Evolutionary conservation across 2,888 invertebrate species (phyloP).

Genomic region (Carpatolechia fugitivella): DNA sequence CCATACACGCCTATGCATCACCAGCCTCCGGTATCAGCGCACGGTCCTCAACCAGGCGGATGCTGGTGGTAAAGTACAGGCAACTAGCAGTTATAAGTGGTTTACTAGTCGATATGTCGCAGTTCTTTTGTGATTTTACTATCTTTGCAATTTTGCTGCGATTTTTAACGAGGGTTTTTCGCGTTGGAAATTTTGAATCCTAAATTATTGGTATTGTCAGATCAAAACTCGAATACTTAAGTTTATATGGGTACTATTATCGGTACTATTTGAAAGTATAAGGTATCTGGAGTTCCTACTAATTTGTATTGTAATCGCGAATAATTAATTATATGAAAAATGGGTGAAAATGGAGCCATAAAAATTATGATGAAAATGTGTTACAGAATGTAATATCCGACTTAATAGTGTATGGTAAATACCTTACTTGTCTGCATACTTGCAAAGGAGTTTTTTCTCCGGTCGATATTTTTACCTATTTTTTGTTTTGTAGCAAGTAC

Average conservation of each 20-base stretch:
- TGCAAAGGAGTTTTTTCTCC: too few relatives aligned
- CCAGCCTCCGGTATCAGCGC: conserved; percentile 58
- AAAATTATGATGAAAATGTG: neutral
- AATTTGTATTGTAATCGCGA: conserved; percentile 43
- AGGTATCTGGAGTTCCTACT: conserved; percentile 72
- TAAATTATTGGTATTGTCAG: neutral
- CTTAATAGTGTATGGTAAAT: too few relatives aligned
- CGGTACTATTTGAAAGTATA: conserved; percentile 32
- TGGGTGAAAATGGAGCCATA: neutral
- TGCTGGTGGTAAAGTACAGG: conserved; percentile 76
- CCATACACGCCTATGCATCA: conserved; percentile 72
- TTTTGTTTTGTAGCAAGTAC: neutral
- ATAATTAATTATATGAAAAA: conserved; percentile 4
- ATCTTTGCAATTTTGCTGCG: neutral
- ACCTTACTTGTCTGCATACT: too few relatives aligned
- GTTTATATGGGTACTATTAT: neutral
- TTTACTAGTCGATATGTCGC: conserved; percentile 11
- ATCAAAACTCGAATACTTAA: conserved; percentile 1
- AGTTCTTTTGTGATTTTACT: neutral
- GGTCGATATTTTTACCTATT: too few relatives aligned
- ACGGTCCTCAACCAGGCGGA: conserved; percentile 59
- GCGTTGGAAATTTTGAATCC: neutral
- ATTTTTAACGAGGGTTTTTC: neutral
- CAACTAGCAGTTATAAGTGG: conserved; percentile 39
- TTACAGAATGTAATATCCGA: too few relatives aligned